Base-by-base conservation (phyloP, 2,797 vertebrate species). In the Arnoldichthys spilopterus region DNA sequence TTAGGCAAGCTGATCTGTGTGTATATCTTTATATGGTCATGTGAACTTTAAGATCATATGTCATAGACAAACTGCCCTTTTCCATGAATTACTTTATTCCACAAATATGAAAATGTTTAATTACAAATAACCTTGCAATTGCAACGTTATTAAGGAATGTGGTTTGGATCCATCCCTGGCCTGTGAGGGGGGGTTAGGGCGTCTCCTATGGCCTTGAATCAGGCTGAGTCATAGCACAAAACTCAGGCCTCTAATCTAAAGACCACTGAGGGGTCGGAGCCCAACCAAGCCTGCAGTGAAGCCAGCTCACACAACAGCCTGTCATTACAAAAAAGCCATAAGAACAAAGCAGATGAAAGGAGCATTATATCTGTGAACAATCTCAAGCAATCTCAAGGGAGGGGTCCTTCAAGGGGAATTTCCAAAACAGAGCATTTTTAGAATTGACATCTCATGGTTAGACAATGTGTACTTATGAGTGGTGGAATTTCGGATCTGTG, bases 221-320 rank as follows among this genome's bases (percentile, higher is more conserved):
- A 75, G 54, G 37, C 73, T 71, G 79, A 80, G 45, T 63, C 72
- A 61, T 56, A 79, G 67, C 61, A 30, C 59, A 59, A 34, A 64
- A 70, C 61, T 76, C 56, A 54, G 59, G 43, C 74, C 77, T 86
- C 82, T 81, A 79, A 86, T 83, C 76, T 67, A 68, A 77, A 78
- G 53, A 72, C 79, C 81, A 76, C 79, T 78, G 72, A 77, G 73
- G 79, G 79, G 81, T 68, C 64, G 64, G 82, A 72, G 40, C 74
- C 68, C 69, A 81, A 79, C 77, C 62, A 40, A 63, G 62, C 59
- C 66, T 28, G 28, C 76, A 79, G 63, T 83, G 67, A 63, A 78
- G 77, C 82, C 58, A 59, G 74, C 80, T 78, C 71, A 82, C 79
- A 83, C 78, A 61, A 81, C 76, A 77, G 81, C 77, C 82, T 86